Evolutionary conservation across 2,113 vertebrate species (phyloP).

Genomic region (Maccullochella peelii): DNA sequence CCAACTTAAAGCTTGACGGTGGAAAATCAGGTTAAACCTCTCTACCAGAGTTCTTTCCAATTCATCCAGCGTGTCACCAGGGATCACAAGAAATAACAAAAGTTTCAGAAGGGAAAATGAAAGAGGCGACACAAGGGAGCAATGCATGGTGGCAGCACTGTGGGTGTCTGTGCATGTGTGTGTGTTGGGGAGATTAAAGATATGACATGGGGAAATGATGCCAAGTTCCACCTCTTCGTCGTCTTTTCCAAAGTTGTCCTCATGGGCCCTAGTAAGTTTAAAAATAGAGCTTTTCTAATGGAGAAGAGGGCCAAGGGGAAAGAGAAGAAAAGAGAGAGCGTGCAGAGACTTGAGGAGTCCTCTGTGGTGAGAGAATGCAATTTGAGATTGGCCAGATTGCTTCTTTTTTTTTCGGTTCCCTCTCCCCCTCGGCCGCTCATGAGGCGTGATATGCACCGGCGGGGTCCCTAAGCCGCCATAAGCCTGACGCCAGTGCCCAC

Average conservation of each 20-base stretch:
- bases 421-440: conserved; percentile 67
- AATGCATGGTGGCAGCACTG: conserved; percentile 25
- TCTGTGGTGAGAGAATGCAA: conserved; percentile 75
- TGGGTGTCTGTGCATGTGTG: conserved; percentile 39
- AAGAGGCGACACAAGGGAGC: conserved; percentile 58
- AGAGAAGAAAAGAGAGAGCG: conserved; percentile 49
- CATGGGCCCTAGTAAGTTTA: conserved; percentile 63
- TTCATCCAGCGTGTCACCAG: conserved; percentile 53
- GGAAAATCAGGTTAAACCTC: conserved; percentile 58
- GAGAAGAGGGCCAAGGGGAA: conserved; percentile 70
- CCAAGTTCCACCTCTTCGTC: conserved; percentile 69
- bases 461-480: conserved; percentile 75
- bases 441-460: conserved; percentile 72
- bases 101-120: conserved; percentile 66
- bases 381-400: conserved; percentile 83
- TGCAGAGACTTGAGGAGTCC: conserved; percentile 64
- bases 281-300: conserved; percentile 81
- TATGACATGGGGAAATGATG: conserved; percentile 71
- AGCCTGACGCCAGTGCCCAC: conserved; percentile 70
- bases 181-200: conserved; percentile 60
- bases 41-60: conserved; percentile 37
- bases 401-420: conserved; percentile 56
- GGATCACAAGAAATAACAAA: conserved; percentile 68
- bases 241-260: conserved; percentile 61
- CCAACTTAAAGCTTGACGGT: conserved; percentile 43